Conservation (phyloP, 2,888 invertebrate genomes). For the Orthosia cruda region DNA sequence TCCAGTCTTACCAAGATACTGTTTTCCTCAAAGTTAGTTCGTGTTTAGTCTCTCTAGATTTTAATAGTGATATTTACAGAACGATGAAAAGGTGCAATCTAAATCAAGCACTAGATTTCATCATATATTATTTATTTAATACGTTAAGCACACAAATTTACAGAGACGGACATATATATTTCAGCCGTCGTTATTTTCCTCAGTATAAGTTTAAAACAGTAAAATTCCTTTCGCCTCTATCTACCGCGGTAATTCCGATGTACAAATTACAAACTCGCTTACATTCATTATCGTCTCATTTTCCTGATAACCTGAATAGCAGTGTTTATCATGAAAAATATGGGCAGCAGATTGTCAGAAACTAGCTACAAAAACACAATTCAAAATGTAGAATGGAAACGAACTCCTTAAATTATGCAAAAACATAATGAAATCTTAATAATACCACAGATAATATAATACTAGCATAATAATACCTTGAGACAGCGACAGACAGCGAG, state of each 20-base stretch:
- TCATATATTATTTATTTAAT: background rate
- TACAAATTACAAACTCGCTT: constrained; percentile 20
- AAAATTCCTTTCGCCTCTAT: constrained; percentile 23
- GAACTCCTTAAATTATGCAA: constrained; percentile 35
- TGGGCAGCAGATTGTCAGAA: constrained; percentile 30
- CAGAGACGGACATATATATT: background rate
- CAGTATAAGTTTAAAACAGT: background rate
- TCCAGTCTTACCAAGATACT: background rate
- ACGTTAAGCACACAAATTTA: no score
- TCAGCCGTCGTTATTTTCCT: constrained; percentile 8
- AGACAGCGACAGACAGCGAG: constrained; percentile 32
- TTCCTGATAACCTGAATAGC: constrained; percentile 75
- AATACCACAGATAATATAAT: no score
- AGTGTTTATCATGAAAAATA: constrained; percentile 65
- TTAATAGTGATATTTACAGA: background rate
- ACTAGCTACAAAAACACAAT: constrained; percentile 2
- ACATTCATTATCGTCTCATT: constrained; percentile 57
- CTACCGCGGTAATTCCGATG: constrained; percentile 36
- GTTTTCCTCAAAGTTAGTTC: background rate
- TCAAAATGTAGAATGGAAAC: background rate
- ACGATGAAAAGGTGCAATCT: background rate
- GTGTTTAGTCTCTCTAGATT: background rate
- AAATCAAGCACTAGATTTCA: background rate
- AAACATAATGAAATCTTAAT: constrained; percentile 41
- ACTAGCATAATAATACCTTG: constrained; percentile 14